phyloP scores from a whole-genome alignment of 2,888 invertebrate genomes.

The Calameuta idolon region DNA sequence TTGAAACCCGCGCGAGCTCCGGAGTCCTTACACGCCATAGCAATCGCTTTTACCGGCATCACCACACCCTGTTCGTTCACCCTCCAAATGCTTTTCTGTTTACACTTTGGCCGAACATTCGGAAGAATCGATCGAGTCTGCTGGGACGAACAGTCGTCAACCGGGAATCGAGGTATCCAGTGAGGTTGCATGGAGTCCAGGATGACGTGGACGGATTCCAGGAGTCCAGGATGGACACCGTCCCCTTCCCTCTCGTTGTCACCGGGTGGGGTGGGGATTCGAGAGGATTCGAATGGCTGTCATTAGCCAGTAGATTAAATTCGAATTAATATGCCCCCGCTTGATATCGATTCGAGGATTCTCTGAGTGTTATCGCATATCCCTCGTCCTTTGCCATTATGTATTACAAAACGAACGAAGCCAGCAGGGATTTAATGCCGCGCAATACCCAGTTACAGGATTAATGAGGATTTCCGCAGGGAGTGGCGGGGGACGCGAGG shows the following conservation, averaged over 20 bases:
- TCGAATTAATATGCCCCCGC: neutral
- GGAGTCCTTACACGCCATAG: neutral
- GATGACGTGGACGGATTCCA: neutral
- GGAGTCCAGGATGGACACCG: neutral
- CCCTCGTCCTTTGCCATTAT: neutral
- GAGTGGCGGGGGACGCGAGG: neutral
- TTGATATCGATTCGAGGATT: neutral
- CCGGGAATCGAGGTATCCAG: neutral
- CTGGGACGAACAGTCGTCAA: neutral
- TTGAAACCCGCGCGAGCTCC: neutral
- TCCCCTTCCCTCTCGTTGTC: neutral
- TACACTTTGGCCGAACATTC: neutral
- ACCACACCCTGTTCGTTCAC: neutral
- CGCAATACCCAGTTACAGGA: slow-evolving; percentile 33
- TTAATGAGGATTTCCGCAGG: slow-evolving; percentile 53
- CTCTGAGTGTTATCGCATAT: neutral
- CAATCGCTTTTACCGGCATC: neutral
- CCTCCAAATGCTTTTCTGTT: neutral
- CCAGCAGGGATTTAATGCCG: neutral
- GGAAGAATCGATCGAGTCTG: neutral
- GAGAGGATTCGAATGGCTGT: neutral
- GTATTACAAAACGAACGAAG: neutral
- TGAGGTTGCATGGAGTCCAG: neutral
- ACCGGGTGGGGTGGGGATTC: too few species aligned
- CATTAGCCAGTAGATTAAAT: neutral